Conservation (phyloP, 1,140 invertebrate species). For the Mamestra configurata region DNA sequence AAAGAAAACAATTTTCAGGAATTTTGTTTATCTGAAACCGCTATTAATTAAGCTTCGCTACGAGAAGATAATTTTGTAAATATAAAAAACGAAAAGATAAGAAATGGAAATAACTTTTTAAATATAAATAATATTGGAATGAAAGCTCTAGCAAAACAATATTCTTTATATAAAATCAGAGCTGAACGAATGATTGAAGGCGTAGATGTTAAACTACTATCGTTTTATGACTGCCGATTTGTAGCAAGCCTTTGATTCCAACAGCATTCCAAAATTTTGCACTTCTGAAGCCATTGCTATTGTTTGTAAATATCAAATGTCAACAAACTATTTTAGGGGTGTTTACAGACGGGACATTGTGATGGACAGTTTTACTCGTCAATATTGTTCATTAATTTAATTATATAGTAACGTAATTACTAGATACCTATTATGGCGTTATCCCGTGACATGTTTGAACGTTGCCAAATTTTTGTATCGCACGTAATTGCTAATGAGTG, state of each 20-base stretch:
- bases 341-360: neutral
- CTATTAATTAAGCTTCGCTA: conserved; percentile 1
- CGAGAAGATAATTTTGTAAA: neutral
- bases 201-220: no score
- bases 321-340: neutral
- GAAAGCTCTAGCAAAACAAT: neutral
- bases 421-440: conserved; percentile 49
- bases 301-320: conserved; percentile 8
- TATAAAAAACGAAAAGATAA: neutral
- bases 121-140: neutral
- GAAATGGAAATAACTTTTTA: neutral
- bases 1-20: conserved; percentile 20
- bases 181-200: no score
- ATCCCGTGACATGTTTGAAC: conserved; percentile 62
- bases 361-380: neutral
- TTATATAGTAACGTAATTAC: conserved; percentile 1
- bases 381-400: conserved; percentile 1
- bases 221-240: no score
- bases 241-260: no score
- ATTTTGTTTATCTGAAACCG: neutral
- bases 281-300: neutral
- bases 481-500: conserved; percentile 54
- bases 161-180: no score
- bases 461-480: conserved; percentile 53
- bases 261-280: no score